Base-by-base conservation (phyloP, 2,113 vertebrate genomes). In the Lasiurus borealis region DNA sequence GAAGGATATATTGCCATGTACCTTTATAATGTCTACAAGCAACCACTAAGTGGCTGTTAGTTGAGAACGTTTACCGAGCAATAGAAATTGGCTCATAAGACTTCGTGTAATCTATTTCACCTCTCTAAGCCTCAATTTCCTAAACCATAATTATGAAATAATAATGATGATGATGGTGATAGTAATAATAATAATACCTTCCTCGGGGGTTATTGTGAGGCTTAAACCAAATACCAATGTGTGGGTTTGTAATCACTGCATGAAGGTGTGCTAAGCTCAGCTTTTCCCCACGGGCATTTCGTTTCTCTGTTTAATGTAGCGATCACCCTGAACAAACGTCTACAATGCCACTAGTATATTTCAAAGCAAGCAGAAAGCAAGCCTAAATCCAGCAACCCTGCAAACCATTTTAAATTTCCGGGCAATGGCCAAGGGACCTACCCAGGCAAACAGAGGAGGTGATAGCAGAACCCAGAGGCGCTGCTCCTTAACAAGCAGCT, bases 291-390 rank as follows among this genome's bases (percentile, higher is more conserved):
- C 8, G 36, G 57, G 16, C 29, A 86, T 52, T 76, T 94, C 78
- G 78, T 71, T 75, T 86, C 46, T 93, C 50, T 82, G 40, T 92
- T 54, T 64, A 88, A 36, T 11, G 6, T 5, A 8, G 12, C 89
- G 50, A 85, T 86, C 15, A 82, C 84, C 64, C 82, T 68, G 86
- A 54, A 95, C 36, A 68, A 92, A 93, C 18, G 46, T 54, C 50
- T 83, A 18, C 15, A 62, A 34, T 12, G 59, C 71, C 48, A 59
- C 25, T n/a, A 89, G 46, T n/a, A 44, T 52, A 88, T 81, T 85
- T 92, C 82, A 75, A 94, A 97, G 84, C 36, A 83, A 86, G 50
- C 83, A 91, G n/a, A 87, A 29, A 93, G 36, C 27, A 46, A 81
- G 48, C 31, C 34, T 52, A 71, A 91, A 62, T 27, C 29, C 71